Conservation (phyloP, 2,797 vertebrate genomes). For the Fringilla coelebs region DNA sequence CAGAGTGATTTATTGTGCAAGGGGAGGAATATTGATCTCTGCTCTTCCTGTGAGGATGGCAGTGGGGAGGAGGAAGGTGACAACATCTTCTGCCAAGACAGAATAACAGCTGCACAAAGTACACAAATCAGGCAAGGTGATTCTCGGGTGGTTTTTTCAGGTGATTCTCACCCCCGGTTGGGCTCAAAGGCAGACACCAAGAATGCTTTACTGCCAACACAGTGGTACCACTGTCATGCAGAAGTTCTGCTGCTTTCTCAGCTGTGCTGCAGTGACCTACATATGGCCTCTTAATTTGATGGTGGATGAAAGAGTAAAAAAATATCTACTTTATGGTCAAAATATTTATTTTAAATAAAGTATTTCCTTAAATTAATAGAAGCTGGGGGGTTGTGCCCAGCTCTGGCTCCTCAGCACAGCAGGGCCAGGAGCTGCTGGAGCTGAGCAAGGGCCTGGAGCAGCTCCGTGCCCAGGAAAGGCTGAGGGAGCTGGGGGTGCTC, state of each 20-base stretch:
- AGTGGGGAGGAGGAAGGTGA: not conserved
- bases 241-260: not conserved
- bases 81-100: not conserved
- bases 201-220: not conserved
- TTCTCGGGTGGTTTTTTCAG: not conserved
- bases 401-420: not conserved
- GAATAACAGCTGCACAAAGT: not conserved
- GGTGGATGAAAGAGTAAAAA: not conserved
- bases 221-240: not conserved
- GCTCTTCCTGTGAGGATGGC: not conserved
- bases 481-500: not conserved
- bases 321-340: not conserved
- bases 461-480: not conserved
- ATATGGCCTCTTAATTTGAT: not conserved
- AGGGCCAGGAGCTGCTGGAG: not conserved
- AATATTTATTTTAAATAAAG: not conserved
- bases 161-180: not conserved
- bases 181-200: not conserved
- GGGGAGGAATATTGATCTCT: not conserved
- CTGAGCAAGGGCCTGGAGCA: not conserved
- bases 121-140: not conserved
- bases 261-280: not conserved
- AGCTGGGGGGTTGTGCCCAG: not conserved
- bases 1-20: not conserved
- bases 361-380: not conserved